Evolutionary conservation across 2,113 vertebrate genomes (phyloP).

Genomic region (Formicarius rufipectus): DNA sequence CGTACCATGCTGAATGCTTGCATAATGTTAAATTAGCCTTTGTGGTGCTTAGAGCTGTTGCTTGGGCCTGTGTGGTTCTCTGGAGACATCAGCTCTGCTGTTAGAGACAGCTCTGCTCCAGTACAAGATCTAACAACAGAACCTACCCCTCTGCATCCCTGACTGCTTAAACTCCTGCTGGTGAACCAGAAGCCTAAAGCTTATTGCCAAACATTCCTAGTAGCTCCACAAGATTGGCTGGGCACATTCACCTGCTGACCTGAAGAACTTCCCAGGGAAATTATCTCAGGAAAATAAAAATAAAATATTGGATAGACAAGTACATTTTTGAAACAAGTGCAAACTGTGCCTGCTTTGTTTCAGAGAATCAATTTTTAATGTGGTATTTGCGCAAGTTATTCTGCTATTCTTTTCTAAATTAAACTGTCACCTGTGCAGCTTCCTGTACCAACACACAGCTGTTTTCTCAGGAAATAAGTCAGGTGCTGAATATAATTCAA

Average conservation of each 20-base stretch:
- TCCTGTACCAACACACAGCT: not conserved
- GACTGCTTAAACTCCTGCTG: not conserved
- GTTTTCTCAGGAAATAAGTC: not conserved
- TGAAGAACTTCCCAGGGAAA: not conserved
- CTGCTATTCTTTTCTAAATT: conserved; percentile 10
- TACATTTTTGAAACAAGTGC: not conserved
- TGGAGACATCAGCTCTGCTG: not conserved
- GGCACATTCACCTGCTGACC: not conserved
- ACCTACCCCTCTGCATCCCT: not conserved
- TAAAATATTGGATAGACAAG: not conserved
- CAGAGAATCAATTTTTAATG: not conserved
- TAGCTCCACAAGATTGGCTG: not conserved
- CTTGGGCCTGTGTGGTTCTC: not conserved
- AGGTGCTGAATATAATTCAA: not conserved
- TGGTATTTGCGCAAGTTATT: not conserved
- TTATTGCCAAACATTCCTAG: not conserved
- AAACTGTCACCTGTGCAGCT: not conserved
- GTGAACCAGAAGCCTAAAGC: not conserved
- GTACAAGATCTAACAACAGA: not conserved
- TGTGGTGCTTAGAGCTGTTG: not conserved
- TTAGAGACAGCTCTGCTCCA: rapidly evolving
- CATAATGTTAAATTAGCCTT: not conserved
- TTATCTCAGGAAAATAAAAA: not conserved
- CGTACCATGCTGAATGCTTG: rapidly evolving
- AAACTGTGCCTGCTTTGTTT: not conserved